These are phyloP conservation scores for Sweltsa coloradensis DNA, from an alignment of 1,140 invertebrate species.

Conservation along the genomic window DNA sequence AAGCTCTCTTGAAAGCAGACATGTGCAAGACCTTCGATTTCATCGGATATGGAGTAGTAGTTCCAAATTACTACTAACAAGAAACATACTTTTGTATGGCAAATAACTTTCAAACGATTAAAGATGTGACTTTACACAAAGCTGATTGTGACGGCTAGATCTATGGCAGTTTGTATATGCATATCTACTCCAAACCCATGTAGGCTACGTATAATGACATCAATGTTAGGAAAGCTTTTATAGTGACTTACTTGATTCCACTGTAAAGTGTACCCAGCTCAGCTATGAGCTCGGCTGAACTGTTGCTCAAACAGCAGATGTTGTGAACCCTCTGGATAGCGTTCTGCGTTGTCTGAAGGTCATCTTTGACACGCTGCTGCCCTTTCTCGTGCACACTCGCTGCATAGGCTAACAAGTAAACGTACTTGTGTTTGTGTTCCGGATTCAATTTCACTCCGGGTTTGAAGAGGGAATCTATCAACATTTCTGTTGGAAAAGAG, in stretches of 20 bases:
- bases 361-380: constrained; percentile 62
- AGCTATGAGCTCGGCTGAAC: constrained; percentile 82
- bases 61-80: too few relatives aligned
- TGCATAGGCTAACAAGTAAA: constrained; percentile 89
- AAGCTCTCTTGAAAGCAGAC: too few relatives aligned
- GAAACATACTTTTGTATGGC: too few relatives aligned
- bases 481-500: constrained; percentile 54
- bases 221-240: too few relatives aligned
- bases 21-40: too few relatives aligned
- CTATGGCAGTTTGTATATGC: too few relatives aligned
- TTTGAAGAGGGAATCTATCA: constrained; percentile 90
- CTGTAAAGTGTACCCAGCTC: constrained; percentile 84
- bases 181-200: too few relatives aligned
- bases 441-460: constrained; percentile 86
- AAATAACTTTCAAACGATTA: too few relatives aligned
- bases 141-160: too few relatives aligned
- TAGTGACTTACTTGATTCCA: constrained; percentile 73
- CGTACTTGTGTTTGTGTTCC: constrained; percentile 96
- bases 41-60: too few relatives aligned
- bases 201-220: too few relatives aligned
- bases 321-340: constrained; percentile 90
- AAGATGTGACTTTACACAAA: too few relatives aligned
- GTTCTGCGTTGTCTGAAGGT: constrained; percentile 79
- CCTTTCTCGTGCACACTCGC: constrained; percentile 87
- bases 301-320: constrained; percentile 81